A percentile compares a stretch with the other conserved stretches of the same genome.
These are phyloP conservation scores for Catamblyrhynchus diadema DNA, from an alignment of 2,797 vertebrate genomes.

Conservation along the genomic window DNA sequence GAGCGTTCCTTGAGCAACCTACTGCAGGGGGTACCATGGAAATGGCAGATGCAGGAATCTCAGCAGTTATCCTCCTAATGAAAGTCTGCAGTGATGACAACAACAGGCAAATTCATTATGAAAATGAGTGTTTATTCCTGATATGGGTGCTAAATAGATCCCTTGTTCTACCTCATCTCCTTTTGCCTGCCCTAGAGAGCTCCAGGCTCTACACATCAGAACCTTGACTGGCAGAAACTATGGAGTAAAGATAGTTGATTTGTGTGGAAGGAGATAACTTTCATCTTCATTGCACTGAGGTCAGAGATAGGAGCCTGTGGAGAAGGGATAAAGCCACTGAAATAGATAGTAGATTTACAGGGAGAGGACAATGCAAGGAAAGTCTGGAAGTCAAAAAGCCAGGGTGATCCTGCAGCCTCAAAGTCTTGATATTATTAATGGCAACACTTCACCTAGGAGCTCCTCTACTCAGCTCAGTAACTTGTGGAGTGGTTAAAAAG, in stretches of 20 bases:
- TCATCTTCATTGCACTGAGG: not conserved
- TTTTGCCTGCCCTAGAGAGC: not conserved
- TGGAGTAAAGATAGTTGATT: not conserved
- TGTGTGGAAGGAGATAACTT: not conserved
- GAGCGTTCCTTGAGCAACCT: not conserved
- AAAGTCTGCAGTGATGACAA: not conserved
- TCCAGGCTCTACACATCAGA: not conserved
- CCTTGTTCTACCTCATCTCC: not conserved
- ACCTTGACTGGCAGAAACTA: not conserved
- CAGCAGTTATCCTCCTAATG: not conserved
- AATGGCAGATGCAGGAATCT: constrained; percentile 5
- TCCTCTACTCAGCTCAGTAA: not conserved
- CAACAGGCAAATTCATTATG: not conserved
- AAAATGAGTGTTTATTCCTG: not conserved
- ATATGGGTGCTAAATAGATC: not conserved
- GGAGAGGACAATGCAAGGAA: not conserved
- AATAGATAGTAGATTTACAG: not conserved
- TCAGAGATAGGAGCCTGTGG: fast-evolving
- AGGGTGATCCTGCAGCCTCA: not conserved
- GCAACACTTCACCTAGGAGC: not conserved
- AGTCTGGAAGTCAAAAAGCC: not conserved
- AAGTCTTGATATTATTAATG: not conserved
- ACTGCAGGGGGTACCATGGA: not conserved
- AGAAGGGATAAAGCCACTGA: not conserved
- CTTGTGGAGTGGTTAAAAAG: not conserved